These are phyloP conservation scores for Cheilosia pagana DNA, from an alignment of 2,888 invertebrate genomes.

Conservation along the genomic window DNA sequence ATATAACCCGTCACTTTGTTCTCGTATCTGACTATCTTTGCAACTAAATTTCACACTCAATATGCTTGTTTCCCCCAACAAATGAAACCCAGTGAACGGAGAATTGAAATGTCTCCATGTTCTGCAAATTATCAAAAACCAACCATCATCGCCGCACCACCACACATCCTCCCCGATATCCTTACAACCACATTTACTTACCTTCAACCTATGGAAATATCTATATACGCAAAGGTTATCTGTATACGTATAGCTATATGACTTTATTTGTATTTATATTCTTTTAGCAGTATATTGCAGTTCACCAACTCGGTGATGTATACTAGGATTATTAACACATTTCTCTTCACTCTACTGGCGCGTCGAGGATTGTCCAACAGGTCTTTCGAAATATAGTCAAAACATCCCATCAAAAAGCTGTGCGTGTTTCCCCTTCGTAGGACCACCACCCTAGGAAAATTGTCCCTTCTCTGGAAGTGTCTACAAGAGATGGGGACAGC, in stretches of 20 bases:
- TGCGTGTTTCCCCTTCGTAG: constrained; percentile 10
- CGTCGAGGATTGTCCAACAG: constrained; percentile 63
- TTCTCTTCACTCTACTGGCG: constrained; percentile 38
- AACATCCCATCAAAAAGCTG: constrained; percentile 68
- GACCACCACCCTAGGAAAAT: constrained; percentile 20
- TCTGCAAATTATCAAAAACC: constrained; percentile 25
- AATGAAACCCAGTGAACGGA: constrained; percentile 37
- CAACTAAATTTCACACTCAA: constrained; percentile 28
- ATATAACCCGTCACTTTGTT: constrained; percentile 36
- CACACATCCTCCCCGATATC: neutral
- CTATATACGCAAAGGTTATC: neutral
- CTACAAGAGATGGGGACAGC: constrained; percentile 13
- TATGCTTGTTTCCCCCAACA: constrained; percentile 16
- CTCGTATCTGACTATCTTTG: constrained; percentile 25
- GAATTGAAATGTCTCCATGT: constrained; percentile 59
- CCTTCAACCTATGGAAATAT: constrained; percentile 6
- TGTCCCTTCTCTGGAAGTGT: constrained; percentile 39
- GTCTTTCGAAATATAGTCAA: constrained; percentile 70
- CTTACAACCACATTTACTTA: constrained; percentile 26
- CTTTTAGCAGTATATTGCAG: constrained; percentile 25
- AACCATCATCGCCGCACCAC: constrained; percentile 27
- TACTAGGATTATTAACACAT: constrained; percentile 59
- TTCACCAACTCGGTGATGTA: constrained; percentile 35
- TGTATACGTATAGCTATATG: neutral
- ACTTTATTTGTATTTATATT: constrained; percentile 14